Percentiles rank a stretch among this genome's conserved stretches.
These are phyloP conservation scores for Pachydiplax longipennis DNA, from an alignment of 2,888 invertebrate genomes.

Conservation along the genomic window DNA sequence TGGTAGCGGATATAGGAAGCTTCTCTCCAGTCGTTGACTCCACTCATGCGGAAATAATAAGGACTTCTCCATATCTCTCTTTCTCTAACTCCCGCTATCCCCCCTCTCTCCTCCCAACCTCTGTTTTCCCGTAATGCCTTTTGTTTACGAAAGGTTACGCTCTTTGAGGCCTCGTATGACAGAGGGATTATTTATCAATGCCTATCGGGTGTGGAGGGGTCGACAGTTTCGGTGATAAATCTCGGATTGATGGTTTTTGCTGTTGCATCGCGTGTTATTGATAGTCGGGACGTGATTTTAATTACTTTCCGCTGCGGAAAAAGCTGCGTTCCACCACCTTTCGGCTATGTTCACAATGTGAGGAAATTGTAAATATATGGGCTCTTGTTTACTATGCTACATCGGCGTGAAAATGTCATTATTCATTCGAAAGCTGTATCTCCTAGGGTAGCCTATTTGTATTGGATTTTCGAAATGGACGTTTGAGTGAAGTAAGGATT, in stretches of 20 bases:
- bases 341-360: neutral
- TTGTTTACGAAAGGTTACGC: neutral
- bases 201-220: neutral
- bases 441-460: too few species aligned
- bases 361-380: neutral
- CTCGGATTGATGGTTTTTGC: neutral
- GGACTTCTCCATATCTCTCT: neutral
- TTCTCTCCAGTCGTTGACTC: neutral
- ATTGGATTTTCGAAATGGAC: too few species aligned
- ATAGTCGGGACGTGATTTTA: neutral
- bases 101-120: neutral
- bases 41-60: neutral
- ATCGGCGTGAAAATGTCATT: neutral
- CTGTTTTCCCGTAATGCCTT: neutral
- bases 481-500: too few species aligned
- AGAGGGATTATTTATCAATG: neutral
- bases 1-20: neutral
- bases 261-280: neutral
- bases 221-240: neutral
- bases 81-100: neutral
- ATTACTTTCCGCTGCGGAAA: neutral
- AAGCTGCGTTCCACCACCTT: neutral
- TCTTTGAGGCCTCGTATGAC: neutral
- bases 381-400: neutral
- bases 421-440: neutral